Percentiles rank a stretch among this genome's conserved stretches.
Evolutionary conservation across 2,797 vertebrate genomes (phyloP).

Genomic region (Halcyon leucocephala): DNA sequence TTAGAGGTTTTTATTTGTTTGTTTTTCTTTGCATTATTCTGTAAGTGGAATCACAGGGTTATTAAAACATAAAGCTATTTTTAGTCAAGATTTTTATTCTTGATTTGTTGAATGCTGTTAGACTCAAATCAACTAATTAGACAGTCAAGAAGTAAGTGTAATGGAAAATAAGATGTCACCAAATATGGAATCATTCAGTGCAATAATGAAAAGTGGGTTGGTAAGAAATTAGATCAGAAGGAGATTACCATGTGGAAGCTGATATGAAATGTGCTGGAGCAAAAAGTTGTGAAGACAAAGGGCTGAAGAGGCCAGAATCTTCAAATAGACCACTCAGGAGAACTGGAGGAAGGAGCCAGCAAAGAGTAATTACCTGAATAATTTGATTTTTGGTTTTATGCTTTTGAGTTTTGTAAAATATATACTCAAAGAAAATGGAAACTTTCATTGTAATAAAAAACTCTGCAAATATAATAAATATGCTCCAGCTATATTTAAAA

Average conservation of each 20-base stretch:
- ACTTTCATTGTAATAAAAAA: not conserved
- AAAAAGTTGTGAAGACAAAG: not conserved
- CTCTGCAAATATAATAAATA: not conserved
- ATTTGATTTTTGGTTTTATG: not conserved
- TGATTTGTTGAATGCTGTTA: not conserved
- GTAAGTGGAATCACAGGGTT: not conserved
- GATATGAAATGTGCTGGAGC: not conserved
- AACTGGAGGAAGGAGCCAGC: not conserved
- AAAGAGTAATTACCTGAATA: not conserved
- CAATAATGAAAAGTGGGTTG: not conserved
- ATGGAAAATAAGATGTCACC: not conserved
- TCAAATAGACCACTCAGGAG: not conserved
- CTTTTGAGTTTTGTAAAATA: not conserved
- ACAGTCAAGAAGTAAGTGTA: not conserved
- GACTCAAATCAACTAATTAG: not conserved
- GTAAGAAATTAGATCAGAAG: not conserved
- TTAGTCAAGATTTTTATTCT: not conserved
- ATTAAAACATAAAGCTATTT: not conserved
- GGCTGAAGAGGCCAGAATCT: not conserved
- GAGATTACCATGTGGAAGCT: not conserved
- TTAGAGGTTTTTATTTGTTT: not conserved
- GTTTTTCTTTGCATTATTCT: not conserved
- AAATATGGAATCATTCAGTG: not conserved
- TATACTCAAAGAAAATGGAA: not conserved
- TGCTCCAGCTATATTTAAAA: not conserved